Percentiles rank a stretch among this genome's conserved stretches.
Conservation (phyloP, 2,113 vertebrate genomes). For the Caloenas nicobarica region DNA sequence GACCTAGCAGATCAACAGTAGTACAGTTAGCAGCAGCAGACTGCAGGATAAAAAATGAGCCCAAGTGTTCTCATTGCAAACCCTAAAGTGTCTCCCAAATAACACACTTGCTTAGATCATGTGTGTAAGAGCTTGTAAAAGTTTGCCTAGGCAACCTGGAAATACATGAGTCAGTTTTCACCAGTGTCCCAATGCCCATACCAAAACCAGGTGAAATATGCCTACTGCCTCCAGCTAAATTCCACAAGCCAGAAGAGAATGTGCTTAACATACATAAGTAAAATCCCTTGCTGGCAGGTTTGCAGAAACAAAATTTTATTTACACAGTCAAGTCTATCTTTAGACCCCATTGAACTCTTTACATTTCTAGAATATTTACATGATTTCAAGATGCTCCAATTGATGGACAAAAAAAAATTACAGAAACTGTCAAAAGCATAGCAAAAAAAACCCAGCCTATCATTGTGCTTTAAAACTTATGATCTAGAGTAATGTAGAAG, state of each 20-base stretch:
- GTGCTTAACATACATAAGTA: neutral
- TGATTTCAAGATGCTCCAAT: slow-evolving; percentile 66
- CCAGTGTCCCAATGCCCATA: neutral
- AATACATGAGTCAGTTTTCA: neutral
- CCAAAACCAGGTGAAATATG: neutral
- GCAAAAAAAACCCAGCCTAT: slow-evolving; percentile 68
- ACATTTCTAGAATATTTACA: slow-evolving; percentile 77
- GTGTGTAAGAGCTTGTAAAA: neutral
- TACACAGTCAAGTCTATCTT: slow-evolving; percentile 71
- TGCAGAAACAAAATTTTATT: slow-evolving; percentile 76
- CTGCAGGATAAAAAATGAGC: neutral
- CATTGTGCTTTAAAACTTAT: slow-evolving; percentile 75
- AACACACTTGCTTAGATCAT: too few relatives aligned
- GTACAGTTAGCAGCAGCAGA: neutral
- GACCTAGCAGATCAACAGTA: neutral
- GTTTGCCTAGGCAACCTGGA: neutral
- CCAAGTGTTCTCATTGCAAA: neutral
- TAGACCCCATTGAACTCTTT: slow-evolving; percentile 71
- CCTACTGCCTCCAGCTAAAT: neutral
- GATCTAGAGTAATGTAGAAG: slow-evolving; percentile 67
- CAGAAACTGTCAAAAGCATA: slow-evolving; percentile 70
- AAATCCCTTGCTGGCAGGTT: slow-evolving; percentile 61
- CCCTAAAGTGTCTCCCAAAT: neutral
- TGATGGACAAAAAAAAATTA: slow-evolving; percentile 56
- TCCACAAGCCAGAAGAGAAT: slow-evolving; percentile 54